These are phyloP conservation scores for Adelognathus sp. DNA, from an alignment of 2,888 invertebrate genomes.

Conservation along the genomic window DNA sequence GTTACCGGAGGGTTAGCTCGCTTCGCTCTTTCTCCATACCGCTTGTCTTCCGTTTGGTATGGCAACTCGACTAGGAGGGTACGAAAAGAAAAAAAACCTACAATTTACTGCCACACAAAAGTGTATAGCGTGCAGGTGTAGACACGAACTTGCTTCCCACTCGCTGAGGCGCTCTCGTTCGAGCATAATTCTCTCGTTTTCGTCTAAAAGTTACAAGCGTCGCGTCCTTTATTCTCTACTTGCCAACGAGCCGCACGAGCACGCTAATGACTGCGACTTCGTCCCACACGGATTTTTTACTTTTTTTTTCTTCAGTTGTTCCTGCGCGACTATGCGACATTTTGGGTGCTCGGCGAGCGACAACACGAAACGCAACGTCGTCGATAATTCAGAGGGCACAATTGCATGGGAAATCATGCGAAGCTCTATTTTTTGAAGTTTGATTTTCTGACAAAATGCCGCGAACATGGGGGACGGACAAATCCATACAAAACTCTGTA, in stretches of 20 bases:
- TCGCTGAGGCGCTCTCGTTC: not conserved
- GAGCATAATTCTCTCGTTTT: conserved; percentile 16
- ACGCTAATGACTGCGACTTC: conserved; percentile 56
- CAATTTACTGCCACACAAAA: conserved; percentile 16
- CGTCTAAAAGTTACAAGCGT: conserved; percentile 27
- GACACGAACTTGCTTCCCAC: not conserved
- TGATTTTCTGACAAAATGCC: too few species aligned
- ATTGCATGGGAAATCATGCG: not conserved
- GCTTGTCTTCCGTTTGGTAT: conserved; percentile 12
- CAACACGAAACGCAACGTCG: not conserved
- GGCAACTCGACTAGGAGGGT: not conserved
- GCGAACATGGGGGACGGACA: too few species aligned
- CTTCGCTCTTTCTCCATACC: not conserved
- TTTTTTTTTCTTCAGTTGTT: too few species aligned
- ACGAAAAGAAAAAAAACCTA: not conserved
- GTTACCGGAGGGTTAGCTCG: not conserved
- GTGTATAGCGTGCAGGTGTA: conserved; percentile 6
- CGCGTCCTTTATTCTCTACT: conserved; percentile 30
- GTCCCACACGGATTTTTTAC: conserved; percentile 33
- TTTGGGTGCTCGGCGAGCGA: conserved; percentile 24
- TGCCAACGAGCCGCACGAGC: conserved; percentile 21
- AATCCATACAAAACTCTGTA: too few species aligned
- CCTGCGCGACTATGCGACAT: conserved; percentile 26
- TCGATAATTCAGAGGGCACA: not conserved
- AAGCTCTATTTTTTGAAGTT: not conserved